Conservation (phyloP, 2,888 invertebrate genomes). For the Conistra vaccinii region DNA sequence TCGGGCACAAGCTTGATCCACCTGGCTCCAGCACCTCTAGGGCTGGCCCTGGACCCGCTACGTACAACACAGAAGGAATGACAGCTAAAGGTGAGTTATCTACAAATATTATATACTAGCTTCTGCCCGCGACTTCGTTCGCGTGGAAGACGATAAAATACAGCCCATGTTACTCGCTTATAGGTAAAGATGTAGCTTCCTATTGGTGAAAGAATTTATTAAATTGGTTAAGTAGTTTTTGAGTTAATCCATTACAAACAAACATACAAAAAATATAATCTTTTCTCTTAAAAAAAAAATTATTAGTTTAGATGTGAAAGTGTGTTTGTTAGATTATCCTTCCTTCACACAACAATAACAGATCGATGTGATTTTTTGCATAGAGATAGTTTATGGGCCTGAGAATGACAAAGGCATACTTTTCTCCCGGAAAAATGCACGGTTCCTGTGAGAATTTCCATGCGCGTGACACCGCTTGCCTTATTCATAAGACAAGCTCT, state of each 20-base stretch:
- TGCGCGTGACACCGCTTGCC: background rate
- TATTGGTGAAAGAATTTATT: too few species aligned
- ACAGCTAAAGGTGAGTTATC: conserved; percentile 93
- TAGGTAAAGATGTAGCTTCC: too few species aligned
- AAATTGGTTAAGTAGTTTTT: too few species aligned
- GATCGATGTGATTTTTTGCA: background rate
- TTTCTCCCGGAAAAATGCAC: background rate
- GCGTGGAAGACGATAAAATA: too few species aligned
- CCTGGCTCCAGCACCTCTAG: conserved; percentile 87
- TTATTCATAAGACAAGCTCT: conserved; percentile 9
- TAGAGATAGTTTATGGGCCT: too few species aligned
- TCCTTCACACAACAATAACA: background rate
- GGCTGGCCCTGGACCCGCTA: conserved; percentile 96
- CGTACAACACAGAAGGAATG: conserved; percentile 96
- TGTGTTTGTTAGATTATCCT: background rate
- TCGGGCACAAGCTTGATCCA: conserved; percentile 92
- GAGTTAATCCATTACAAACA: too few species aligned
- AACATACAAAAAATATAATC: too few species aligned
- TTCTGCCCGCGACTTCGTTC: too few species aligned
- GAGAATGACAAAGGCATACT: background rate
- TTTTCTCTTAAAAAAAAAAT: too few species aligned
- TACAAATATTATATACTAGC: background rate
- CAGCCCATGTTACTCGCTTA: too few species aligned
- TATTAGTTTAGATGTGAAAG: background rate
- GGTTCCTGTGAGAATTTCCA: background rate